Percentiles rank a stretch among this genome's conserved stretches.
These are phyloP conservation scores for Chrysochloris asiatica DNA, from an alignment of 2,113 vertebrate genomes.

Conservation along the genomic window DNA sequence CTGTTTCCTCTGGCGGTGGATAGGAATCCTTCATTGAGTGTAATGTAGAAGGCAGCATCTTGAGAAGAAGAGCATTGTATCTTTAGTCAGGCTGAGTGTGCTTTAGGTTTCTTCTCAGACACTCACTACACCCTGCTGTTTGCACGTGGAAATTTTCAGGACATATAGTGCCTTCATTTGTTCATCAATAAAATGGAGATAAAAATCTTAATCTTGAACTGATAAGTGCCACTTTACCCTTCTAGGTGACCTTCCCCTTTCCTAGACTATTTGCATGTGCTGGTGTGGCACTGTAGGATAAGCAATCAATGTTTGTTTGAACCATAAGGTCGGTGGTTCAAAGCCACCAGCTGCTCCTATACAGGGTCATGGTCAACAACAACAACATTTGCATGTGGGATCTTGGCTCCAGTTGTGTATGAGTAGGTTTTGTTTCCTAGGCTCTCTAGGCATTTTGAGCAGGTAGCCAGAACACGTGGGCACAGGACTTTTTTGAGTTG, in stretches of 20 bases:
- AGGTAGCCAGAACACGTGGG: background rate
- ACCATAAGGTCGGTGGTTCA: too few species aligned
- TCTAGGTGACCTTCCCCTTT: background rate
- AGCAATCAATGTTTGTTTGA: too few species aligned
- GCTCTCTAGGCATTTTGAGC: background rate
- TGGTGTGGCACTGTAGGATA: too few species aligned
- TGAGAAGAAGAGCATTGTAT: background rate
- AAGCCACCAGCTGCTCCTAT: too few species aligned
- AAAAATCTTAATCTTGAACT: background rate
- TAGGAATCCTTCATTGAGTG: too few species aligned
- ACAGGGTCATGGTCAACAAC: too few species aligned
- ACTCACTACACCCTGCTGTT: background rate
- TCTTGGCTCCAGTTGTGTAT: too few species aligned
- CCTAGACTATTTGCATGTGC: background rate
- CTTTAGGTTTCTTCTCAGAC: too few species aligned
- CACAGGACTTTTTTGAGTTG: background rate
- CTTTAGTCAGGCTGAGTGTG: too few species aligned
- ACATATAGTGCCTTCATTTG: background rate
- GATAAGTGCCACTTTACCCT: background rate
- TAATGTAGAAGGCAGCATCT: background rate
- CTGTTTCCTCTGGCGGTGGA: background rate
- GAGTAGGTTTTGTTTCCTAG: background rate
- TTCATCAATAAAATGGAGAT: background rate
- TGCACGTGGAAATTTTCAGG: background rate
- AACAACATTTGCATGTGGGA: too few species aligned